These are phyloP conservation scores for Gambelia wislizenii DNA, from an alignment of 2,797 vertebrate genomes.

Conservation along the genomic window DNA sequence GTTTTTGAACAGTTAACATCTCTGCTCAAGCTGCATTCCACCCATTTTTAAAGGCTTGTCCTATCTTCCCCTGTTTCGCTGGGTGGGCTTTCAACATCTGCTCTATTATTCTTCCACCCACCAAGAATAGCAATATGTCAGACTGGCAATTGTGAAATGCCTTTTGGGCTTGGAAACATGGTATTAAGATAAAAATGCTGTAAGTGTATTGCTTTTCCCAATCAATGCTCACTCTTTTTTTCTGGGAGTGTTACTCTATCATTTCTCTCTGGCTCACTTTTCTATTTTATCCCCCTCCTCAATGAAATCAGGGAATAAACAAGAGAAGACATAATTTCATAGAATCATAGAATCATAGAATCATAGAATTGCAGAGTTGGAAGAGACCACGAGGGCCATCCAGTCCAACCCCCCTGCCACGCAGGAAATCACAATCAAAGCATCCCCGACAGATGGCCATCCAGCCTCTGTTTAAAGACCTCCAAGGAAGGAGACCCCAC, in stretches of 20 bases:
- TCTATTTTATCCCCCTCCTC: no score
- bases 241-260: neutral
- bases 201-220: neutral
- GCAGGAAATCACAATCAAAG: no score
- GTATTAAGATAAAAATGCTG: neutral
- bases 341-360: no score
- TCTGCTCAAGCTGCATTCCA: neutral
- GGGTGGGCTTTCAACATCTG: conserved; percentile 20
- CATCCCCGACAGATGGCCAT: no score
- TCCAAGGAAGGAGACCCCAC: no score
- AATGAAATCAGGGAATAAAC: neutral
- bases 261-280: neutral
- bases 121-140: neutral
- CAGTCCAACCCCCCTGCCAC: no score
- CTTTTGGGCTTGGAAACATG: neutral
- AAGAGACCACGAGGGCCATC: no score
- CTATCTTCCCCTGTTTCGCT: neutral
- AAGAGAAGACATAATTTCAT: no score
- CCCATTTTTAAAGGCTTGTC: neutral
- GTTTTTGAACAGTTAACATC: neutral
- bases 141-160: neutral
- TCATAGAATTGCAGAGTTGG: no score
- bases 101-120: conserved; percentile 30
- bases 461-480: no score
- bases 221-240: neutral